A percentile compares a stretch with the other conserved stretches of the same genome.
These are phyloP conservation scores for Bubalus kerabau DNA, from an alignment of 2,113 vertebrate genomes.

Conservation along the genomic window DNA sequence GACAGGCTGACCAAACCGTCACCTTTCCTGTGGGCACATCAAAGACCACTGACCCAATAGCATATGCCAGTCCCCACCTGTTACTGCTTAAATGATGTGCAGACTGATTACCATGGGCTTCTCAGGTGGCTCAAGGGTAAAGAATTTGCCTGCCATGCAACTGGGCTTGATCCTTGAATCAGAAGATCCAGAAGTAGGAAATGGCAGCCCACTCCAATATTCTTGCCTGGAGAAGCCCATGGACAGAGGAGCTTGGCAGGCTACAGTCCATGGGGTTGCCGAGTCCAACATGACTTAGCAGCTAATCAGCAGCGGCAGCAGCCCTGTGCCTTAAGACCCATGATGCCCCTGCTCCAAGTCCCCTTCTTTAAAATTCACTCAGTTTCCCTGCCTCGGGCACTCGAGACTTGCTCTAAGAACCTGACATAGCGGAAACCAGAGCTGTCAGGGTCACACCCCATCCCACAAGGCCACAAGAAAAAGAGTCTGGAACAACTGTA, in stretches of 20 bases:
- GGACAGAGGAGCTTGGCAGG: background rate
- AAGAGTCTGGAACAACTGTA: background rate
- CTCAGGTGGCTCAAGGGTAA: background rate
- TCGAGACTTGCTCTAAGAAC: background rate
- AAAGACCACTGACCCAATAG: background rate
- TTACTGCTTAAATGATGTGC: background rate
- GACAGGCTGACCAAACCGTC: background rate
- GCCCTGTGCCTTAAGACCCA: background rate
- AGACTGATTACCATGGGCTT: background rate
- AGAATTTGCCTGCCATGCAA: background rate
- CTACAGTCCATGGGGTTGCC: background rate
- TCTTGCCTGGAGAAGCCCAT: background rate
- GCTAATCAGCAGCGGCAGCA: background rate
- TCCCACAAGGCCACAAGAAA: background rate
- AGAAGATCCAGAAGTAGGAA: background rate
- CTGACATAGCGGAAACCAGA: accelerated
- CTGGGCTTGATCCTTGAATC: background rate
- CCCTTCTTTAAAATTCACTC: background rate
- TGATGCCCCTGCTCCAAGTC: background rate
- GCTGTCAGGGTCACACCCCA: background rate
- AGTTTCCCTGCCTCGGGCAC: background rate
- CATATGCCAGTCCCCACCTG: background rate
- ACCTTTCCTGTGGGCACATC: background rate
- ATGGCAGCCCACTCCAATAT: background rate
- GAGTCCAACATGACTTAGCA: background rate